These are phyloP conservation scores for Mimas tiliae DNA, from an alignment of 2,888 invertebrate species.

Conservation along the genomic window DNA sequence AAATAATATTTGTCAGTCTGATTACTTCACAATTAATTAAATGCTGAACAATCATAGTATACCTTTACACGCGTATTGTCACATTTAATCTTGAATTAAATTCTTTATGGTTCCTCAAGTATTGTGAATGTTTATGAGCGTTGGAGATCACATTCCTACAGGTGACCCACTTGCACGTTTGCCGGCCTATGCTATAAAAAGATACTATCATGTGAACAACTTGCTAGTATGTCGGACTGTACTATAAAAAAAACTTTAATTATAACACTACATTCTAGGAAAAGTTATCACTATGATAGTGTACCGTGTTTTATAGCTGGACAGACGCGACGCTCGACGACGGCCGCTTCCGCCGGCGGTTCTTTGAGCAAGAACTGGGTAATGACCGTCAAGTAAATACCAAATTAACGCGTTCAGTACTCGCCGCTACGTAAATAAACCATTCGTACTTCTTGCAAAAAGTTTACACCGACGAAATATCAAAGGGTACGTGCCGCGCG, in stretches of 20 bases:
- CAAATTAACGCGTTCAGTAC: background rate
- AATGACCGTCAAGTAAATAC: slow-evolving; percentile 29
- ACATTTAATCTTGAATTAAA: no score
- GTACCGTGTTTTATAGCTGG: background rate
- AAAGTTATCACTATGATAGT: background rate
- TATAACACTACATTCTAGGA: background rate
- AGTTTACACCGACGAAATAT: background rate
- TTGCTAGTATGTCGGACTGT: no score
- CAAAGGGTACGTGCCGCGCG: background rate
- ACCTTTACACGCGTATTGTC: no score
- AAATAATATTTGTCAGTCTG: no score
- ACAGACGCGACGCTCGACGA: slow-evolving; percentile 11
- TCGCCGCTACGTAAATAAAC: slow-evolving; percentile 8
- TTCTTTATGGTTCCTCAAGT: no score
- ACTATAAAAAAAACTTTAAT: background rate
- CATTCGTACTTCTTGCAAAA: background rate
- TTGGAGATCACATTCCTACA: no score
- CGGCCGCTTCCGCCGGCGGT: slow-evolving; percentile 36
- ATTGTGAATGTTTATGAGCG: no score
- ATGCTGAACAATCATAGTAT: no score
- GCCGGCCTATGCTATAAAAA: background rate
- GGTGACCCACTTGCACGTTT: no score
- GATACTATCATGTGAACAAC: no score
- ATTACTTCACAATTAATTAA: no score
- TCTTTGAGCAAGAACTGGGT: slow-evolving; percentile 27